Percentiles rank a stretch among this genome's conserved stretches.
These are phyloP conservation scores for Eurois occulta DNA, from an alignment of 2,888 invertebrate genomes.

Conservation along the genomic window DNA sequence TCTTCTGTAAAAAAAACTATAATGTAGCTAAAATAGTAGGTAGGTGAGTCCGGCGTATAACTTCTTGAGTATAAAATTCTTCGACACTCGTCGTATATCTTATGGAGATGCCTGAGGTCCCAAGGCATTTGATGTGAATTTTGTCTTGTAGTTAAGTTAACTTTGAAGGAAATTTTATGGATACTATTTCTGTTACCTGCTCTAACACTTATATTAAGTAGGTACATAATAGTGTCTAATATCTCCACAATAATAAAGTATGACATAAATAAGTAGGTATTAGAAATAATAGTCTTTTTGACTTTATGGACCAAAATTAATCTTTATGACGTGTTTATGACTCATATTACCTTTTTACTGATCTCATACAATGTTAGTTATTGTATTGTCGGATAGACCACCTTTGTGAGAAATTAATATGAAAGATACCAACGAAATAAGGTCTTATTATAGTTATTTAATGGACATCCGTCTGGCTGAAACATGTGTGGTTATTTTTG, in stretches of 20 bases:
- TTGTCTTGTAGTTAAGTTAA: neutral
- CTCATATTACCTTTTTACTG: conserved; percentile 47
- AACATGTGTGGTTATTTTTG: conserved; percentile 34
- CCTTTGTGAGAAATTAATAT: conserved; percentile 32
- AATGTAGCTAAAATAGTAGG: neutral
- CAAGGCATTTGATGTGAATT: conserved; percentile 8
- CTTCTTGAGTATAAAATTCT: conserved; percentile 12
- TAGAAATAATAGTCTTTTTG: conserved; percentile 28
- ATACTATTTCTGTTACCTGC: neutral
- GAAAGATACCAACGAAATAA: conserved; percentile 1
- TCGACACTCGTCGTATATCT: conserved; percentile 2
- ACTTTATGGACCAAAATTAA: conserved; percentile 52
- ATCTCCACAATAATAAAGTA: conserved; percentile 16
- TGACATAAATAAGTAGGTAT: conserved; percentile 49
- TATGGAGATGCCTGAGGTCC: neutral
- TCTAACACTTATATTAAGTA: neutral
- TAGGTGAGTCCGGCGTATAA: neutral
- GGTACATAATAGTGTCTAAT: neutral
- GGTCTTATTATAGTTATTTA: conserved; percentile 20
- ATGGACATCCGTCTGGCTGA: conserved; percentile 22
- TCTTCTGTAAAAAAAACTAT: neutral
- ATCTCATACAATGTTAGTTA: conserved; percentile 33
- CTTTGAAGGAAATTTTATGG: neutral
- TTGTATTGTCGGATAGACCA: conserved; percentile 40
- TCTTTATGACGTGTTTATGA: conserved; percentile 49